A percentile compares a stretch with the other conserved stretches of the same genome.
Conservation (phyloP, 2,113 vertebrate species). For the Leptosomus discolor region DNA sequence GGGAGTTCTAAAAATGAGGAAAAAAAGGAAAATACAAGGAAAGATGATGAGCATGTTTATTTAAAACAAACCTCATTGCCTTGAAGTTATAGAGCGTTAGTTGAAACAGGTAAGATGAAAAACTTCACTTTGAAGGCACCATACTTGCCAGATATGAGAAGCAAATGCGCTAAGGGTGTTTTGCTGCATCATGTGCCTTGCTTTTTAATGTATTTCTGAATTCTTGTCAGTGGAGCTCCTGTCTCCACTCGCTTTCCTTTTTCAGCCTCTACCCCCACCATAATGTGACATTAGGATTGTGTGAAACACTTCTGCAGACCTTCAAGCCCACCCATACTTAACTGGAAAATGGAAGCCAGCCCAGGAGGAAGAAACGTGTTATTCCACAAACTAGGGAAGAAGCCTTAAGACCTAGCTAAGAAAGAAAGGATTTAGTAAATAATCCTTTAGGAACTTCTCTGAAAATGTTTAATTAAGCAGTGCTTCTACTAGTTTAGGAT, state of each 20-base stretch:
- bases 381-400: not conserved
- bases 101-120: not conserved
- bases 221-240: not conserved
- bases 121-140: not conserved
- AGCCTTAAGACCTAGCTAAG: not conserved
- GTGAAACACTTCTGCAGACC: not conserved
- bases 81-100: not conserved
- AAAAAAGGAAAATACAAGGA: not conserved
- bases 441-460: not conserved
- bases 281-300: not conserved
- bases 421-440: not conserved
- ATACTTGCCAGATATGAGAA: not conserved
- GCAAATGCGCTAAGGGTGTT: rapidly evolving
- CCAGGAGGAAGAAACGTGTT: not conserved
- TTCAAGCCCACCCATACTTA: not conserved
- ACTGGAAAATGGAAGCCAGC: not conserved
- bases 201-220: not conserved
- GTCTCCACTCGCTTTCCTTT: not conserved
- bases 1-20: not conserved
- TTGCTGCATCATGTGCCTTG: not conserved
- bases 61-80: not conserved
- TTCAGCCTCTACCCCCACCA: not conserved
- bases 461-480: not conserved
- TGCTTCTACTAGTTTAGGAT: not conserved
- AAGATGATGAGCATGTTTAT: not conserved